These are phyloP conservation scores for Ladona fulva DNA, from an alignment of 1,140 invertebrate genomes.

Conservation along the genomic window DNA sequence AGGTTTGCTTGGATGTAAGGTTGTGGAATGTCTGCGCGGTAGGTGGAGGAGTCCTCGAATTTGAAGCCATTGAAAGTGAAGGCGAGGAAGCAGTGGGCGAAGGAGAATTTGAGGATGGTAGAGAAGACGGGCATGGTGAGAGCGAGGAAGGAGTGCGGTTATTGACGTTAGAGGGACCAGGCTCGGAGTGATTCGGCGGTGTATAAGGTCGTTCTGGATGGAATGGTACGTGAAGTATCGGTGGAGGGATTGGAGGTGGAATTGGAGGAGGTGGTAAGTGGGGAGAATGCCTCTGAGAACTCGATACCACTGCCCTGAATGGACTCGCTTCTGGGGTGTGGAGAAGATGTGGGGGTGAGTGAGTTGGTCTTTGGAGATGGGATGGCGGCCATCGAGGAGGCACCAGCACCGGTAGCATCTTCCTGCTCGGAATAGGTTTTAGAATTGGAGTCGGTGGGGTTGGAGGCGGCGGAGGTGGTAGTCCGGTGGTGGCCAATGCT, in stretches of 20 bases:
- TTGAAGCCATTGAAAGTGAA: neutral
- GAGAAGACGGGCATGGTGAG: neutral
- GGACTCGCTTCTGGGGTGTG: neutral
- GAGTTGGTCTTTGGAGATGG: conserved; percentile 35
- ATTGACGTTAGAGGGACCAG: conserved; percentile 28
- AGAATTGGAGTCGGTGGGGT: conserved; percentile 28
- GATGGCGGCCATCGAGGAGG: conserved; percentile 27
- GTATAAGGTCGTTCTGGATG: conserved; percentile 21
- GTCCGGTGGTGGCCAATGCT: conserved; percentile 10
- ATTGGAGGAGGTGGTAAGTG: neutral
- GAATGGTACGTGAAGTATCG: neutral
- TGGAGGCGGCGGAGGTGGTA: conserved; percentile 6
- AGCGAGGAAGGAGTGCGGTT: conserved; percentile 27
- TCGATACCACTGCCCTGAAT: neutral
- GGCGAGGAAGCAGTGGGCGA: conserved; percentile 19
- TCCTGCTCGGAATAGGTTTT: conserved; percentile 39
- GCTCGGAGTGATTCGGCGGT: conserved; percentile 23
- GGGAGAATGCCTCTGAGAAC: neutral
- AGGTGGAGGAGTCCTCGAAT: conserved; percentile 20
- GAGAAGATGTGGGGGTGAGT: conserved; percentile 25
- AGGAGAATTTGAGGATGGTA: neutral
- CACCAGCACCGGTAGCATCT: conserved; percentile 21
- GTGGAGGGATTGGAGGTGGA: neutral
- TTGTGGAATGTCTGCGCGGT: conserved; percentile 15
- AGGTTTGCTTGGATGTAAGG: conserved; percentile 14